These are phyloP conservation scores for Sinohyriopsis cumingii DNA, from an alignment of 2,888 invertebrate genomes.

Conservation along the genomic window DNA sequence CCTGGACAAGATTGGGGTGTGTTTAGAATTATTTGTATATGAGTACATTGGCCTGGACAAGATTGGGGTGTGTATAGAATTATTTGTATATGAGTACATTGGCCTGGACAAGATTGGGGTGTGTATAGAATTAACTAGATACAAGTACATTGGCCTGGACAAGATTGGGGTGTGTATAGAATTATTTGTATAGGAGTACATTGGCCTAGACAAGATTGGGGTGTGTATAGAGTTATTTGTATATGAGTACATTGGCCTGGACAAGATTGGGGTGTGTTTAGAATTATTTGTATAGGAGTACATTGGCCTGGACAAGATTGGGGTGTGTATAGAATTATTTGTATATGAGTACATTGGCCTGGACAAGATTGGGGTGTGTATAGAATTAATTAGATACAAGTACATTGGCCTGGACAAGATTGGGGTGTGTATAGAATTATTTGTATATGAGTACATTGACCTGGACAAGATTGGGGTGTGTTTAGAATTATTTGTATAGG, in stretches of 20 bases:
- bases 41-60: slow-evolving; percentile 70
- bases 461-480: slow-evolving; percentile 57
- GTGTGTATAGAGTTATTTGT: slow-evolving; percentile 30
- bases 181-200: slow-evolving; percentile 63
- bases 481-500: slow-evolving; percentile 33
- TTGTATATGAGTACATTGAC: slow-evolving; percentile 71
- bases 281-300: slow-evolving; percentile 61
- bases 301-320: slow-evolving; percentile 64
- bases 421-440: slow-evolving; percentile 41
- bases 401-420: slow-evolving; percentile 67
- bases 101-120: slow-evolving; percentile 65
- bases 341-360: slow-evolving; percentile 72
- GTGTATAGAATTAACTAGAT: slow-evolving; percentile 8
- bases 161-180: slow-evolving; percentile 50
- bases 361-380: slow-evolving; percentile 52
- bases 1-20: slow-evolving; percentile 55
- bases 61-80: slow-evolving; percentile 49
- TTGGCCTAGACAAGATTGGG: slow-evolving; percentile 65
- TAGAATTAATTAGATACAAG: slow-evolving; percentile 39
- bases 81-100: slow-evolving; percentile 67
- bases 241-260: slow-evolving; percentile 72
- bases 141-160: slow-evolving; percentile 69
- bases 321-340: slow-evolving; percentile 40
- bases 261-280: slow-evolving; percentile 53
- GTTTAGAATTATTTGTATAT: slow-evolving; percentile 34